Evolutionary conservation across 2,888 invertebrate genomes (phyloP).

Genomic region (Euzophera pinguis): DNA sequence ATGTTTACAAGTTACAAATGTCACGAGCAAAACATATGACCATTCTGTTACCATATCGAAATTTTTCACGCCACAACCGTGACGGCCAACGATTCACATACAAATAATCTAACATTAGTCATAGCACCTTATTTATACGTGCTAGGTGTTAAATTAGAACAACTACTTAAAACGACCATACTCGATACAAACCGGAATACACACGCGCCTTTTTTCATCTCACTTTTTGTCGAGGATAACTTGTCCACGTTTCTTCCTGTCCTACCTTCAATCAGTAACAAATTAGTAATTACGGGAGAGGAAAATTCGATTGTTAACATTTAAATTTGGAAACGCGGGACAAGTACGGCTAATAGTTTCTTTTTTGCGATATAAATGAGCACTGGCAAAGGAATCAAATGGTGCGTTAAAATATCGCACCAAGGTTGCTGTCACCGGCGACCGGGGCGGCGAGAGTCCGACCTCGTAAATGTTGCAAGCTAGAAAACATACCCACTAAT

Average conservation of each 20-base stretch:
- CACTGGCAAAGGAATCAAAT: conserved; percentile 17
- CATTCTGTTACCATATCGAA: conserved; percentile 22
- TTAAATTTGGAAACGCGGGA: conserved; percentile 1
- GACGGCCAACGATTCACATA: conserved; percentile 18
- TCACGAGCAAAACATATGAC: conserved; percentile 13
- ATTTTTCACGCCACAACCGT: conserved; percentile 22
- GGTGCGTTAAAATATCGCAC: conserved; percentile 22
- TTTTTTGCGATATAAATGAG: background rate
- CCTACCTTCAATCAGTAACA: conserved; percentile 21
- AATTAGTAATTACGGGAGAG: background rate
- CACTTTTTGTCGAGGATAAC: conserved; percentile 48
- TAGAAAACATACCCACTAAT: conserved; percentile 6
- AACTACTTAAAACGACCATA: conserved; percentile 13
- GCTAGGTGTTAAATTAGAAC: conserved; percentile 9
- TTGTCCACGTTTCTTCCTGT: conserved; percentile 39
- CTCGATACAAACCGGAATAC: conserved; percentile 25
- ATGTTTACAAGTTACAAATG: conserved; percentile 14
- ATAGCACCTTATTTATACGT: conserved; percentile 2
- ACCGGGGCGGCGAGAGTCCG: conserved; percentile 19
- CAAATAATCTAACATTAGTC: background rate
- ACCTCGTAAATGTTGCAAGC: conserved; percentile 16
- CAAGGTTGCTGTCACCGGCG: conserved; percentile 26
- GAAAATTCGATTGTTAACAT: background rate
- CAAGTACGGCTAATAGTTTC: background rate
- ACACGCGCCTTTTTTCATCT: conserved; percentile 34